These are phyloP conservation scores for Rhopalosiphum padi DNA, from an alignment of 1,140 invertebrate genomes.

Conservation along the genomic window DNA sequence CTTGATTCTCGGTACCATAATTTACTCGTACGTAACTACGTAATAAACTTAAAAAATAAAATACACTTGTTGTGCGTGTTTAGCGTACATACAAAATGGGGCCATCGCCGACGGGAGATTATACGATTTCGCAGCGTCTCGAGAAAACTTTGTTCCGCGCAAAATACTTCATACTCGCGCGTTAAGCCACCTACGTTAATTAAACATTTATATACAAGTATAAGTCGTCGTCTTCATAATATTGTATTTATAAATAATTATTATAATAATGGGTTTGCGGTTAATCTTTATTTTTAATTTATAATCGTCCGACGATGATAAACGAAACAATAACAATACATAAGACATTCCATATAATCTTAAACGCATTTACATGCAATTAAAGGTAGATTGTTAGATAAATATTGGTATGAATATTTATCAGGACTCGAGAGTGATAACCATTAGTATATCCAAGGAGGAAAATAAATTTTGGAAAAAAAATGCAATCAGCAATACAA, in stretches of 20 bases:
- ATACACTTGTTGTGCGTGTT: neutral
- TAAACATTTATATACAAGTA: neutral
- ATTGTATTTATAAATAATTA: neutral
- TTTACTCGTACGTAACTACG: neutral
- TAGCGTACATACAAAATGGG: neutral
- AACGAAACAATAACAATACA: neutral
- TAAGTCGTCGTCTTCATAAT: neutral
- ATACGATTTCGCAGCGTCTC: neutral
- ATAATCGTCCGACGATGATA: neutral
- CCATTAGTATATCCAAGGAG: neutral
- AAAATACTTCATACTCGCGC: neutral
- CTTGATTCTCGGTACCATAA: neutral
- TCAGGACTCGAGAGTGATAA: neutral
- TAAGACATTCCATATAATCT: neutral
- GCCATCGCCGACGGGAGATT: neutral
- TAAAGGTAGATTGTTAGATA: neutral
- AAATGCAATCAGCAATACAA: neutral
- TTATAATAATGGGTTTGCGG: neutral
- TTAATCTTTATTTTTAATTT: neutral
- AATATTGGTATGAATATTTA: neutral
- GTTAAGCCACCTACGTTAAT: neutral
- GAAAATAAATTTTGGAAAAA: neutral
- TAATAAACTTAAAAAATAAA: conserved; percentile 6
- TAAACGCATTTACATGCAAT: neutral
- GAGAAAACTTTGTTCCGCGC: neutral